Evolutionary conservation across 2,113 vertebrate species (phyloP).

Genomic region (Hemiprocne comata): DNA sequence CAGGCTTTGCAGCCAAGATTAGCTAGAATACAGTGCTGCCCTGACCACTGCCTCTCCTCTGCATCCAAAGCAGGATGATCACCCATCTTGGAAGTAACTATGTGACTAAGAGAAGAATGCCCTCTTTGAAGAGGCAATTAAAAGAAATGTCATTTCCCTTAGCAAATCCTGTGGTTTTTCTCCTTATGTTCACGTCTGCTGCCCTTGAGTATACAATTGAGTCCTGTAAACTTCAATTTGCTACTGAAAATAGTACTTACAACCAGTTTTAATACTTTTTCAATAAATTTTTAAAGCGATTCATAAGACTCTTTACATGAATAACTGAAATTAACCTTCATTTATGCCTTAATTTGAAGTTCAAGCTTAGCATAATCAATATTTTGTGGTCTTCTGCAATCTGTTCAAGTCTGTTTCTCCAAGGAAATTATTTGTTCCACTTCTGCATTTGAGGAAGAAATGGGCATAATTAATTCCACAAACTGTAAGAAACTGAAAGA

Average conservation of each 20-base stretch:
- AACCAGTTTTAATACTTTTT: conserved; percentile 7
- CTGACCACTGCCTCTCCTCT: not conserved
- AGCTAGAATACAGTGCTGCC: not conserved
- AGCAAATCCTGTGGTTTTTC: not conserved
- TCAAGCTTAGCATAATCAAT: conserved; percentile 67
- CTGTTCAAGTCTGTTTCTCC: conserved; percentile 42
- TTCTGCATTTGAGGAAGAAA: conserved; percentile 28
- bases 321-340: conserved; percentile 60
- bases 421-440: conserved; percentile 26
- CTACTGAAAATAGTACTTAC: conserved; percentile 15
- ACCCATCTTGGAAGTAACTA: not conserved
- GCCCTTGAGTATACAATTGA: not conserved
- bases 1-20: not conserved
- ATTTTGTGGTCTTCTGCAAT: conserved; percentile 43
- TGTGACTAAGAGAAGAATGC: not conserved
- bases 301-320: not conserved
- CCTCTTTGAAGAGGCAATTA: not conserved
- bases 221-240: conserved; percentile 1
- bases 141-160: conserved; percentile 22
- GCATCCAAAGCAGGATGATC: not conserved
- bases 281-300: conserved; percentile 28
- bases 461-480: conserved; percentile 11
- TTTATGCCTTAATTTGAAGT: conserved; percentile 65
- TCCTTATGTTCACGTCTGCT: not conserved
- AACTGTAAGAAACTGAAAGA: not conserved